Base-by-base conservation (phyloP, 1,140 invertebrate genomes). In the Scaptomyza montana region DNA sequence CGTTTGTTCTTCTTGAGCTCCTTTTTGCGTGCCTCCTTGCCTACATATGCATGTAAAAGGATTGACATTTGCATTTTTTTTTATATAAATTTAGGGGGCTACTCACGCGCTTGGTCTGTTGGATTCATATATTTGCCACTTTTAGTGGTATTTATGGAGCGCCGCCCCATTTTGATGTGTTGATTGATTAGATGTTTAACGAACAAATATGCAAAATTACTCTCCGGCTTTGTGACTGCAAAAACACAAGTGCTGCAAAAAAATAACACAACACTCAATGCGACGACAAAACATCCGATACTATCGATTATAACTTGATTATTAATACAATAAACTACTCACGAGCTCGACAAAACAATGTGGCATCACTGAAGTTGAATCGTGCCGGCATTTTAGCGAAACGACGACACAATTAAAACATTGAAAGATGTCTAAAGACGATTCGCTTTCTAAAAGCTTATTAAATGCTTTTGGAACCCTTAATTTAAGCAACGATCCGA, bases 51-150 rank as follows among this genome's bases (percentile, higher is more conserved):
- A 36, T 55, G 46, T 33, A 36, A 30, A n/a, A 28, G 13, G 9
- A 59, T 56, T 41, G 3, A 64, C 63, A 50, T 51, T 2, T 16
- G 6, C 9, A 21, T 30, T 47, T 13, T 47, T 30, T 25, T 2
- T 25, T 25, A 25, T n/a, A 2, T 3, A 1, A n/a, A 43, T n/a
- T 43, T 43, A n/a, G 13, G 10, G n/a, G 12, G 10, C 12, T 92
- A 97, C 97, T 97, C 95, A 98, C 98, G 93, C 62, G 98, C 98
- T 96, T 99, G 98, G 93, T 99, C 98, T 5, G 98, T 99, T 21
- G 98, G 98, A 93, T 99, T 99, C 98, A 99, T 99, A 87, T 98
- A 99, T 95, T 99, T 99, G 91, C 98, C 98, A 98, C 98, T 99
- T 94, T 99, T 99, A 30, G 98, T 99, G 95, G 98, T 98, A 93